phyloP scores from a whole-genome alignment of 2,888 invertebrate species.

The Temnothorax ravouxi region DNA sequence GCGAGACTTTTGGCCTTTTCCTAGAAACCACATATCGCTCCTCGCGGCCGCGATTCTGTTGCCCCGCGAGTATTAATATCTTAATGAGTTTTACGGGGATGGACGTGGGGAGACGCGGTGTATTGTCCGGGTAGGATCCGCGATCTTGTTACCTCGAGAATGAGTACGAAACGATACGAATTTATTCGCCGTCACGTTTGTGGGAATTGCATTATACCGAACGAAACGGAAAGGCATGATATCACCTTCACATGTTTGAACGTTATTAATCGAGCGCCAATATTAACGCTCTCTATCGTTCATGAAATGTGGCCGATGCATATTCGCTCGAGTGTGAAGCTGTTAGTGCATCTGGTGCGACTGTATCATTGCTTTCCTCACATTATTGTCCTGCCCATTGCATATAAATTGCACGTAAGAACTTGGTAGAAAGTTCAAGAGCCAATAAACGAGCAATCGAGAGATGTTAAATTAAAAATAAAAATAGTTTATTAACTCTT shows the following conservation, averaged over 20 bases:
- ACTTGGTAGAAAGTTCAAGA: too few species aligned
- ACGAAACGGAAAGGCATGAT: constrained; percentile 49
- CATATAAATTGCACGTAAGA: neutral
- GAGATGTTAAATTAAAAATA: too few species aligned
- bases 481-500: too few species aligned
- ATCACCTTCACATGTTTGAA: constrained; percentile 1
- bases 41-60: neutral
- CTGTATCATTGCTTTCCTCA: constrained; percentile 28
- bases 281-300: constrained; percentile 14
- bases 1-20: neutral
- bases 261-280: constrained; percentile 32
- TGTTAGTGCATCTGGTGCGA: neutral
- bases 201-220: constrained; percentile 34
- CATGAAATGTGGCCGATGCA: constrained; percentile 38
- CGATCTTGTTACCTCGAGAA: constrained; percentile 2
- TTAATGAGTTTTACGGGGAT: constrained; percentile 12
- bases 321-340: constrained; percentile 26
- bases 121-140: neutral
- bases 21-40: constrained; percentile 6
- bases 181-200: constrained; percentile 4
- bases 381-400: neutral
- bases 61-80: constrained; percentile 18
- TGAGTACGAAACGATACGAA: constrained; percentile 1
- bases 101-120: neutral
- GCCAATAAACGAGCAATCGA: too few species aligned